Base-by-base conservation (phyloP, 92 coral and sea anemone genomes). In the Actinernus sp. region DNA sequence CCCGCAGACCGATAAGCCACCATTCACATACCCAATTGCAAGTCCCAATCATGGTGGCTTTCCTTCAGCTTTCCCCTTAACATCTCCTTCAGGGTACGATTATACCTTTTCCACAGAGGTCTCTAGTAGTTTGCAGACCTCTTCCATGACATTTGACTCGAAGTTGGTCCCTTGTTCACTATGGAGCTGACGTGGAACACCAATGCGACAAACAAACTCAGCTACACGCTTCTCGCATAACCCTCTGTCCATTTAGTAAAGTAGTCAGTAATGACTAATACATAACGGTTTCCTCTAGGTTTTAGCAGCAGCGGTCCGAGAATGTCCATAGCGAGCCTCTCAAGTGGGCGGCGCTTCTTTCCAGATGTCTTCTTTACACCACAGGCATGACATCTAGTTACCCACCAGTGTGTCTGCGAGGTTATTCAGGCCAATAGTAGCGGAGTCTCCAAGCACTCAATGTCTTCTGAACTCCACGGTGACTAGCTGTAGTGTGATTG, bases 171-270 rank as follows among this genome's bases (percentile, higher is more conserved):
- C n/a, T n/a, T n/a, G n/a, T n/a, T n/a, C n/a, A n/a, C n/a, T 75
- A 54, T 84, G 74, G 21, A 77, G 73, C 47, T 79, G 66, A 4
- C 73, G 31, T 7, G 81, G 73, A 27, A 87, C 88, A 16, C 88
- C 81, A 36, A 81, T 81, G 17, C 81, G 79, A 44, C 93, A 74
- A 64, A 87, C 65, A 64, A 74, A 87, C 48, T 81, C 76, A 44
- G 43, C 27, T 18, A 84, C 85, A 7, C 76, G 28, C 68, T 84
- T 84, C 32, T 84, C 85, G 83, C 83, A 41, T 79, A 79, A 19
- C 82, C 40, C 29, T 72, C 79, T 13, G 92, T 80, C 88, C 84
- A 86, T 58, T 81, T 81, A 28, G 92, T 79, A 47, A 85, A 85
- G 53, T 85, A 85, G 40, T 85, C 82, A 39, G 82, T 55, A 7